Base-by-base conservation (phyloP, 2,888 invertebrate genomes). In the Shargacucullia verbasci region DNA sequence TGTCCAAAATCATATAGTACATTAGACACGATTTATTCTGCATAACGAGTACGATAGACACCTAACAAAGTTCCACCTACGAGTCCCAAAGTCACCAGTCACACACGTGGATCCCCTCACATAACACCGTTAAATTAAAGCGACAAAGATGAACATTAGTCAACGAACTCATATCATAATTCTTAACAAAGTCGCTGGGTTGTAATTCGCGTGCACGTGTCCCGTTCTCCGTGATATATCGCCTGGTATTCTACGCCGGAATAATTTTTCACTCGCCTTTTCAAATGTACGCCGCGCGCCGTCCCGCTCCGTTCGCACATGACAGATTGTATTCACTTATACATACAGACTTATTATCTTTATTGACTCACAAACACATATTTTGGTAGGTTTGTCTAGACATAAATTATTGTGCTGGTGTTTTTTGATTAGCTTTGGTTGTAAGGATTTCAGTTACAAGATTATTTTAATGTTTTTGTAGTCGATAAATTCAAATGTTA, bases 331-430 rank as follows among this genome's bases (percentile, higher is more conserved):
- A 64, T 70, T 73, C 59, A 59, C 67, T 60, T 61, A 59, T 49
- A 60, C 34, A 59, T 50, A 59, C 67, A 57, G 50, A 65, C 40
- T 64, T 73, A 73, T 74, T 64, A 64, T 73, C 59, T 59, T 64
- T 70, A 73, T 73, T 64, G 74, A 70, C 71, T 70, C 59, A 54
- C 64, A 62, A 61, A 65, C 74, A 50, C 64, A 60, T 59, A 70
- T 62, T 68, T 53, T 14, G 8, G 40, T 14, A 47, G 27, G 56
- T 56, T 45, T 38, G 13, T 54, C 34, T 41, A 20, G 12, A 15
- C 48, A 44, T 41, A 41, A 7, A 9, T 7, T 49, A 44, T 54
- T 27, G 50, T 48, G 10, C 14, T 35, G 31, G 15, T 35, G 39
- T 47, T 41, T 41, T 49, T 44, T 14, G n/a, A n/a, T n/a, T n/a